Evolutionary conservation across 30 jellyfish, hydroid and myxozoan species (phyloP), one percentile per base, ranked within the genome.

Genomic region (Cassiopea andromeda): DNA sequence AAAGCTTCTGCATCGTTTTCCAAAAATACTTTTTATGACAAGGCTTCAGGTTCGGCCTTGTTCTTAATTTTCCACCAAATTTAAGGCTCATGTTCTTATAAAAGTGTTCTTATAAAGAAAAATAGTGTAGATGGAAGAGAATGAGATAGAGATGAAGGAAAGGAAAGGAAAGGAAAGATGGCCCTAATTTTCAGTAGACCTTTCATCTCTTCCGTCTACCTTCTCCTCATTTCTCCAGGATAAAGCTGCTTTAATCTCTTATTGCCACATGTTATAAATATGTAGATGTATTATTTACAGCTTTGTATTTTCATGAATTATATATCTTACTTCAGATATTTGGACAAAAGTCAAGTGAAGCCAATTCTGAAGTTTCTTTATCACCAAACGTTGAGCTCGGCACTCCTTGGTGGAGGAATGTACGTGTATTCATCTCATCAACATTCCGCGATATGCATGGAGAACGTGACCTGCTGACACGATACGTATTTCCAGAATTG

Each of bases 381-480:
- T 68, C 93, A 16, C 89, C 84, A 38, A 66, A 60, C 73, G 72
- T 89, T 48, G 94, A 92, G 69, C 77, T 89, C 8, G 90, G 86
- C 18, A 18, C 89, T 10, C 92, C 97, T 43, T 74, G 93, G 74
- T 91, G 99, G 98, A 87, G 71, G 60, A 91, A 93, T 57, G 95
- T 95, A 27, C 97, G 97, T 14, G 97, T 95, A 17, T 95, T 95
- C 81, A 95, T 95, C 17, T 95, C 99, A 5, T 95, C 99, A 45
- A 95, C 99, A 19, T 95, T 95, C 87, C 85, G 94, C 60, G 99
- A 95, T 76, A 95, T 95, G 99, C 99, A 95, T 79, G 99, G 99
- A 14, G 99, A 95, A 74, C 94, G 99, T 7, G 99, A 95, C 69
- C 82, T 95, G 84, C 87, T 95, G 75, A 95, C 99, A 9, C 74